Evolutionary conservation across 2,113 vertebrate species (phyloP).

Genomic region (Ariopsis seemanni): DNA sequence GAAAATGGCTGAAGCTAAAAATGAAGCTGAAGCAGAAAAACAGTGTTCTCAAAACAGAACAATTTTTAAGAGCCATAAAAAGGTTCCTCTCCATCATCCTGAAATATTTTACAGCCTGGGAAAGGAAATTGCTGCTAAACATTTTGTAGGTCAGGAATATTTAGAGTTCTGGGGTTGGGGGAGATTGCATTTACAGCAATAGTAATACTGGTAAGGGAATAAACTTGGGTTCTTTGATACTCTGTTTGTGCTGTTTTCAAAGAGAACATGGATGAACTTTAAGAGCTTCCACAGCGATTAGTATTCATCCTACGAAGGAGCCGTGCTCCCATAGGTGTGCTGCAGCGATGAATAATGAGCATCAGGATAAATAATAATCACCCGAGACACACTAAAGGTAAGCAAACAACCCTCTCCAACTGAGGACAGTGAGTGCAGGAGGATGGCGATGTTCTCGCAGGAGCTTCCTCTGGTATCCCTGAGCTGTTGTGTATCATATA

Average conservation of each 20-base stretch:
- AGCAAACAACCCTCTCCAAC: constrained; percentile 59
- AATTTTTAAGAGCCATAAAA: constrained; percentile 10
- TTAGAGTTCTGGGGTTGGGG: background rate
- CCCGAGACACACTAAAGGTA: constrained; percentile 46
- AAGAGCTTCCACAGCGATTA: constrained; percentile 40
- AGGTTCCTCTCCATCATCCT: constrained; percentile 9
- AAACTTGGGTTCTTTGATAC: constrained; percentile 22
- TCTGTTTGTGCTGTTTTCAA: constrained; percentile 12
- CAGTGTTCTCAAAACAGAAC: background rate
- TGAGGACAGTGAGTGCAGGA: constrained; percentile 46
- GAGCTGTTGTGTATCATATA: constrained; percentile 24
- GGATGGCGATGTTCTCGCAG: constrained; percentile 8
- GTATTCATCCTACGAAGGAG: constrained; percentile 46
- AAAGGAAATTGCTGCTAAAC: background rate
- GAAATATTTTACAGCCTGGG: background rate
- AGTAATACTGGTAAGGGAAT: constrained; percentile 16
- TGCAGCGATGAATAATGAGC: constrained; percentile 57
- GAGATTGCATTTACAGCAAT: background rate
- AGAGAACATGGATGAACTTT: constrained; percentile 40
- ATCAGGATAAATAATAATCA: constrained; percentile 57
- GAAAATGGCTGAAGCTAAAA: background rate
- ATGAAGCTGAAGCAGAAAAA: background rate
- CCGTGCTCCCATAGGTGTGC: constrained; percentile 47
- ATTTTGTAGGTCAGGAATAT: constrained; percentile 28
- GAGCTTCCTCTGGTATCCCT: background rate